Percentiles rank a stretch among this genome's conserved stretches.
Evolutionary conservation across 2,113 vertebrate genomes (phyloP).

Genomic region (Rafetus swinhoei): DNA sequence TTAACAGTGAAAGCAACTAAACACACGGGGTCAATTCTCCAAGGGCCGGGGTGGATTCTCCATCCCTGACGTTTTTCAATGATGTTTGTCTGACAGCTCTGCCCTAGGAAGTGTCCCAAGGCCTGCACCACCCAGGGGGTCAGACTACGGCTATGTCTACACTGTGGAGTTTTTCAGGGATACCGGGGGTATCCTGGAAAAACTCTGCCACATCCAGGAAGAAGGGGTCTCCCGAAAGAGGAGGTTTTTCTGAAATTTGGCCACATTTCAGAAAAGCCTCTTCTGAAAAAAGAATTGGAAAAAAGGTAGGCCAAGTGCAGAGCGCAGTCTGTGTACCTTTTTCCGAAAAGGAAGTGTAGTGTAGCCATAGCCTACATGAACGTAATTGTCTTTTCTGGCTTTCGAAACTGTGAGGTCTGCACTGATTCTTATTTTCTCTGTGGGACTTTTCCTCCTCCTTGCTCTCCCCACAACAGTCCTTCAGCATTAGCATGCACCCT

Average conservation of each 20-base stretch:
- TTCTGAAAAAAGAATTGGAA: no score
- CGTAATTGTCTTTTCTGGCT: background rate
- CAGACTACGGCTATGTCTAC: background rate
- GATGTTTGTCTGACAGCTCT: background rate
- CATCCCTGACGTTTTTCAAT: background rate
- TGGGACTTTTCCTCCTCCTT: background rate
- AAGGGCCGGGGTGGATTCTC: background rate
- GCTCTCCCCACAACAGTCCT: background rate
- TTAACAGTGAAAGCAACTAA: background rate
- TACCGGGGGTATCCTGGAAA: no score
- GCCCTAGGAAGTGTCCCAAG: background rate
- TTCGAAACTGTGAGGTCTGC: background rate
- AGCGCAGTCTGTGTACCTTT: no score
- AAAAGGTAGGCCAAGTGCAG: no score
- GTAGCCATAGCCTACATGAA: no score
- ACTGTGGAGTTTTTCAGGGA: no score
- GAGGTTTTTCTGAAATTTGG: no score
- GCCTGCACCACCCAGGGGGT: background rate
- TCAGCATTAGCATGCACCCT: background rate
- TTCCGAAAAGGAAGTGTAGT: no score
- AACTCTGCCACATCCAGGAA: no score
- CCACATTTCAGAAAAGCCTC: no score
- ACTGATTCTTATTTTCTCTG: background rate
- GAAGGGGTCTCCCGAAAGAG: no score
- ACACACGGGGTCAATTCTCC: background rate